phyloP scores from a whole-genome alignment of 2,797 vertebrate species.

The Craterocephalus amniculus region DNA sequence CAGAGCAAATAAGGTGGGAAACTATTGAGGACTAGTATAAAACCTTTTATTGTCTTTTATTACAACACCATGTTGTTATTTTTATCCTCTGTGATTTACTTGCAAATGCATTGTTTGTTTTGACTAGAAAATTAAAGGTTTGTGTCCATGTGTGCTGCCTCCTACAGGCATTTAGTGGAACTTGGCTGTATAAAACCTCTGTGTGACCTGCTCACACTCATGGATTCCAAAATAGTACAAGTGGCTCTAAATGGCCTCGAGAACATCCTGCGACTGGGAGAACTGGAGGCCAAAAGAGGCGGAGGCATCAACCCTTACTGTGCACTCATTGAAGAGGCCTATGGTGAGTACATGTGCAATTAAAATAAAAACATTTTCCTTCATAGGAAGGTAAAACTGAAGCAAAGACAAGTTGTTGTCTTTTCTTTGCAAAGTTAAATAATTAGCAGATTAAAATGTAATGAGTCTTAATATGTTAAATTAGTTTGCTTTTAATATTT shows the following conservation, averaged over 20 bases:
- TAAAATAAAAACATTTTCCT: neutral
- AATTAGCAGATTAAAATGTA: too few relatives aligned
- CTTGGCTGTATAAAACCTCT: slow-evolving; percentile 96
- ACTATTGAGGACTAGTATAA: neutral
- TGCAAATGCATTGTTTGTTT: neutral
- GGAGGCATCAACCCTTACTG: slow-evolving; percentile 97
- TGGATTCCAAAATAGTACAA: slow-evolving; percentile 98
- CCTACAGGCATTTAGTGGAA: slow-evolving; percentile 92
- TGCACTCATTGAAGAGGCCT: slow-evolving; percentile 95
- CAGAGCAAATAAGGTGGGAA: slow-evolving; percentile 93
- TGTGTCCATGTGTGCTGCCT: slow-evolving; percentile 28
- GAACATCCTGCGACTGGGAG: slow-evolving; percentile 95
- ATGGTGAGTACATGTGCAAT: slow-evolving; percentile 81
- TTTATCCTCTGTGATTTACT: neutral
- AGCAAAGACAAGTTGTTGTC: neutral
- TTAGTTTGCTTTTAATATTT: too few relatives aligned
- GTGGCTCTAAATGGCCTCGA: slow-evolving; percentile 95
- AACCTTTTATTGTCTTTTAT: neutral
- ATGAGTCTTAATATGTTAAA: too few relatives aligned
- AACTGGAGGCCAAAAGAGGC: slow-evolving; percentile 93
- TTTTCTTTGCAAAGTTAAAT: neutral
- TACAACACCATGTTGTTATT: neutral
- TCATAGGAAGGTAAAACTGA: neutral
- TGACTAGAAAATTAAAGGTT: neutral
- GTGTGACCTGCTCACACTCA: slow-evolving; percentile 96